A percentile compares a stretch with the other conserved stretches of the same genome.
Evolutionary conservation across 2,113 vertebrate genomes (phyloP).

Genomic region (Silurus meridionalis): DNA sequence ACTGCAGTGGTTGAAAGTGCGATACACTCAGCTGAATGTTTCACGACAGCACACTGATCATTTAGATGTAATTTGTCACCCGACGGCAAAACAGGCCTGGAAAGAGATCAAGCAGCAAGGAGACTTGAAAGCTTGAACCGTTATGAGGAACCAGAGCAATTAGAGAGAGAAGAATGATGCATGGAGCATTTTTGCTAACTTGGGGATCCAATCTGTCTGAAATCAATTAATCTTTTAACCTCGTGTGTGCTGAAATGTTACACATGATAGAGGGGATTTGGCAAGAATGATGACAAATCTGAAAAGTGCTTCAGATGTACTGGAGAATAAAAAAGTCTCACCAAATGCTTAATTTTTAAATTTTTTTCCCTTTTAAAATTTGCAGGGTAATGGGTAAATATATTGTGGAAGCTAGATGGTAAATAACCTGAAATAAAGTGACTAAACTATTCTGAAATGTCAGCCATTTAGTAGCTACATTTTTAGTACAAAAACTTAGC

Average conservation of each 20-base stretch:
- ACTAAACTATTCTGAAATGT: not conserved
- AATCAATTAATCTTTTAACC: conserved; percentile 45
- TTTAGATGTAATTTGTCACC: conserved; percentile 70
- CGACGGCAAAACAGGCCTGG: conserved; percentile 62
- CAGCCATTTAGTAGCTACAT: not conserved
- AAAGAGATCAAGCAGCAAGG: conserved; percentile 55
- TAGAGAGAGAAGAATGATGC: conserved; percentile 43
- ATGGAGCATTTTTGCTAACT: conserved; percentile 51
- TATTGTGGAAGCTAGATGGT: not conserved
- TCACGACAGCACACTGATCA: conserved; percentile 67
- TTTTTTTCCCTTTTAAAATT: not conserved
- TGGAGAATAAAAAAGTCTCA: not conserved
- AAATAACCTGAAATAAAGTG: not conserved
- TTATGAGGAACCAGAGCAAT: conserved; percentile 54
- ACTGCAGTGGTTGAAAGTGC: conserved; percentile 57
- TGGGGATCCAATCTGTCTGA: conserved; percentile 42
- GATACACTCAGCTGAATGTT: conserved; percentile 65
- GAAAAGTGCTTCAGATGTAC: not conserved
- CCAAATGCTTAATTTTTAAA: not conserved
- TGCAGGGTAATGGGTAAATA: not conserved
- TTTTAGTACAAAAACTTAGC: not conserved
- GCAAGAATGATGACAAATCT: conserved; percentile 6
- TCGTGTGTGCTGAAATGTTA: conserved; percentile 20
- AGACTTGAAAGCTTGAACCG: conserved; percentile 63
- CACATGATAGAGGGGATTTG: conserved; percentile 16